These are phyloP conservation scores for Caenorhabditis tropicalis DNA, from an alignment of 1,140 invertebrate species.

Conservation along the genomic window DNA sequence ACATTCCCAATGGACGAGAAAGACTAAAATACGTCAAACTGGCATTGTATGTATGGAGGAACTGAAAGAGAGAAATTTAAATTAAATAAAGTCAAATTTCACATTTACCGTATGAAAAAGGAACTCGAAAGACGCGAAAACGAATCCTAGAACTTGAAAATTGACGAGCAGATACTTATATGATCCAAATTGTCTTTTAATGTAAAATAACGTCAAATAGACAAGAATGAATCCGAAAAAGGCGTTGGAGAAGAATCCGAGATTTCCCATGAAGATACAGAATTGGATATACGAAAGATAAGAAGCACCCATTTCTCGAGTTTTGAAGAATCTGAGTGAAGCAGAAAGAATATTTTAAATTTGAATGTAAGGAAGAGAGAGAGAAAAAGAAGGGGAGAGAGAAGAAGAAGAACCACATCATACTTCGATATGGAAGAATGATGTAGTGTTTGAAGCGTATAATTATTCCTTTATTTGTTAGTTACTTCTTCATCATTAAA, in stretches of 20 bases:
- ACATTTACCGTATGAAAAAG: neutral
- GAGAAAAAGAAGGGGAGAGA: neutral
- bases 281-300: neutral
- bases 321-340: too few relatives aligned
- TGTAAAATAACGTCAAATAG: neutral
- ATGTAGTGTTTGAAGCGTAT: too few relatives aligned
- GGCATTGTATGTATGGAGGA: neutral
- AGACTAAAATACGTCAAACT: neutral
- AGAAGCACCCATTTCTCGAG: neutral
- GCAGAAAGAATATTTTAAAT: too few relatives aligned
- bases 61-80: too few relatives aligned
- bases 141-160: neutral
- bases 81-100: too few relatives aligned
- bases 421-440: too few relatives aligned
- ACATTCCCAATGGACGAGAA: neutral
- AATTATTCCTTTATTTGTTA: too few relatives aligned
- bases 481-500: too few relatives aligned
- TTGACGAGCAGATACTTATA: neutral
- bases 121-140: neutral
- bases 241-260: neutral
- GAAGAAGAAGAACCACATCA: too few relatives aligned
- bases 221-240: neutral
- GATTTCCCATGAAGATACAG: neutral
- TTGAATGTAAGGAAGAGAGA: too few relatives aligned
- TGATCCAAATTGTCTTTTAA: neutral